Base-by-base conservation (phyloP, 2,113 vertebrate genomes). In the Cairina moschata region DNA sequence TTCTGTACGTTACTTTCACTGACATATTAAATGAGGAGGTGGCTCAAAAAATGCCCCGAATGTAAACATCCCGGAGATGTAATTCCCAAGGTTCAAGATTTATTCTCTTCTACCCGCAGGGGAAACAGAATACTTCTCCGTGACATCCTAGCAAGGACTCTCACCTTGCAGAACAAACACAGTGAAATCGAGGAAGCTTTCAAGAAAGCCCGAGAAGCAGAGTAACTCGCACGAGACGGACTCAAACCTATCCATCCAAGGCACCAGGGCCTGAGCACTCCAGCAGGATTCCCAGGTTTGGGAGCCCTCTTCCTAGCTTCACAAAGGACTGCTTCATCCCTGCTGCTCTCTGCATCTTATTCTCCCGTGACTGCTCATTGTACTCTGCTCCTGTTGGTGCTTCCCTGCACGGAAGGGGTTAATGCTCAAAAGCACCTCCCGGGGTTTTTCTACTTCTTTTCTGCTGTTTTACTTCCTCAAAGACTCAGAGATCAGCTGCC, bases 401-500 rank as follows among this genome's bases (percentile, higher is more conserved):
- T 73, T 73, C 84, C 68, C 65, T 55, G 55, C 28, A 42, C 68
- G 42, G 40, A 88, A 86, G 72, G 73, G 18, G 86, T 93, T 93
- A 95, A 82, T 15, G 22, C 83, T 92, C 73, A 69, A 77, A 94
- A 90, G 56, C 65, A 75, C 29, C 59, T 90, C 71, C 68, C 67
- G 80, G 59, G 59, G 55, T 55, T 91, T 90, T 77, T 55, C 68
- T 77, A 3, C 68, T 83, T 80, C 75, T 95, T 86, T 86, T 92
- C 72, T 81, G 63, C 83, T 74, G 32, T 74, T 96, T 86, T 91
- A 86, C 88, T 86, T 95, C 86, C 76, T 88, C 83, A 40, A 82
- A 93, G 90, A 67, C 58, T 25, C 11, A 58, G 90, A 94, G 68
- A 90, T 93, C 55, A 74, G 68, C 59, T 59, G 59, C 82, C 50